A percentile compares a stretch with the other conserved stretches of the same genome.
Evolutionary conservation across 2,888 invertebrate species (phyloP).

Genomic region (Cerastis leucographa): DNA sequence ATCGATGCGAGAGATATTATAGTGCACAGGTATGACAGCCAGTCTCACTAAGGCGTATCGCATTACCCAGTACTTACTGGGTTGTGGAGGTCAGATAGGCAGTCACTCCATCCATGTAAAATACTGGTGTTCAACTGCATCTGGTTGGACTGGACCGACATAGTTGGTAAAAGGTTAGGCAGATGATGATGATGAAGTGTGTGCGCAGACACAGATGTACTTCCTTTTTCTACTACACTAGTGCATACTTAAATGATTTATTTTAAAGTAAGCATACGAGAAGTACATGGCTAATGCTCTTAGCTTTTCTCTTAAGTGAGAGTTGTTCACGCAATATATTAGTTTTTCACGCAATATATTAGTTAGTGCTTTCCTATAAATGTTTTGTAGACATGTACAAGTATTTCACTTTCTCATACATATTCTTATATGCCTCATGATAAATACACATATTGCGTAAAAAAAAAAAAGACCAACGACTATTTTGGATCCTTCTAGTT

Average conservation of each 20-base stretch:
- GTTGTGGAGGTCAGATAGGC: too few relatives aligned
- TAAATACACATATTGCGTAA: neutral
- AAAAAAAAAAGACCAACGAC: neutral
- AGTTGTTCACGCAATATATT: neutral
- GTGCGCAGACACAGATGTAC: neutral
- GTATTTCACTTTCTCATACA: neutral
- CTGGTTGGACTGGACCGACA: too few relatives aligned
- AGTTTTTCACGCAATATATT: neutral
- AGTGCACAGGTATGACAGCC: neutral
- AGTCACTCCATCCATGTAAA: too few relatives aligned
- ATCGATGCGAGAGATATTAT: neutral
- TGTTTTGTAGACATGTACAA: neutral
- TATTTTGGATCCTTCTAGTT: neutral
- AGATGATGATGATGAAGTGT: neutral
- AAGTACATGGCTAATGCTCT: neutral
- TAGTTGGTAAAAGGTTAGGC: too few relatives aligned
- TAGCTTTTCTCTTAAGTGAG: conserved; percentile 1
- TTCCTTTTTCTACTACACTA: neutral
- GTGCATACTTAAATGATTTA: neutral
- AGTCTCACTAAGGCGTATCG: too few relatives aligned
- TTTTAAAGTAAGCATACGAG: neutral
- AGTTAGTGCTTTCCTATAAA: neutral
- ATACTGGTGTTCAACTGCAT: too few relatives aligned
- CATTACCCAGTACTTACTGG: too few relatives aligned
- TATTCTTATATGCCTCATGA: neutral